These are phyloP conservation scores for Hirundichthys speculiger DNA, from an alignment of 2,113 vertebrate genomes.

Conservation along the genomic window DNA sequence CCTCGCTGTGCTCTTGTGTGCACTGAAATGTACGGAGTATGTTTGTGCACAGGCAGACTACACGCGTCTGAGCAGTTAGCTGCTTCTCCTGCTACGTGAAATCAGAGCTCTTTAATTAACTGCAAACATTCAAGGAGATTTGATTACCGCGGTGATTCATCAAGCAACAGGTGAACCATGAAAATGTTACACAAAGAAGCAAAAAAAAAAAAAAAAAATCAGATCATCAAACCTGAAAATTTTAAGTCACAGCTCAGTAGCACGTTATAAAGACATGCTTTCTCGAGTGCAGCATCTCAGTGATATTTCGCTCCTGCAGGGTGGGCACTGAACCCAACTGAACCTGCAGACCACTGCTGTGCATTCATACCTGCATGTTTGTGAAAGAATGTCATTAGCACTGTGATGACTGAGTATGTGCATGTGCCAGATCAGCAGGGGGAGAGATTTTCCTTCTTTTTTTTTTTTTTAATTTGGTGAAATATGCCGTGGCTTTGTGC, in stretches of 20 bases:
- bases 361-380: constrained; percentile 36
- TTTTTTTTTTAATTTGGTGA: constrained; percentile 34
- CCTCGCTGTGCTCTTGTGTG: constrained; percentile 20
- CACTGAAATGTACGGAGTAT: constrained; percentile 4
- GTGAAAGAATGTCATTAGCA: constrained; percentile 67
- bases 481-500: constrained; percentile 29
- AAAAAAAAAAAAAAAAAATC: neutral
- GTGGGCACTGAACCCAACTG: constrained; percentile 29
- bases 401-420: constrained; percentile 62
- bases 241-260: neutral
- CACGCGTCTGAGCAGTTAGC: too few species aligned
- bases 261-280: too few species aligned
- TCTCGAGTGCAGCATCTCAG: neutral
- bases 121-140: constrained; percentile 21
- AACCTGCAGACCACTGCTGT: constrained; percentile 23
- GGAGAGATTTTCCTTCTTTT: neutral
- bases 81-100: constrained; percentile 13
- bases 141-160: constrained; percentile 37
- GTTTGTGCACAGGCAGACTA: constrained; percentile 4
- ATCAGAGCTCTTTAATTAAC: too few species aligned
- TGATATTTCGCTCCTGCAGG: neutral
- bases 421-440: constrained; percentile 18
- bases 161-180: constrained; percentile 5
- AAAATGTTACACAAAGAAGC: constrained; percentile 42
- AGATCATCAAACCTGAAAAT: too few species aligned